Conservation (phyloP, 2,888 invertebrate species). For the Stomorhina lunata region DNA sequence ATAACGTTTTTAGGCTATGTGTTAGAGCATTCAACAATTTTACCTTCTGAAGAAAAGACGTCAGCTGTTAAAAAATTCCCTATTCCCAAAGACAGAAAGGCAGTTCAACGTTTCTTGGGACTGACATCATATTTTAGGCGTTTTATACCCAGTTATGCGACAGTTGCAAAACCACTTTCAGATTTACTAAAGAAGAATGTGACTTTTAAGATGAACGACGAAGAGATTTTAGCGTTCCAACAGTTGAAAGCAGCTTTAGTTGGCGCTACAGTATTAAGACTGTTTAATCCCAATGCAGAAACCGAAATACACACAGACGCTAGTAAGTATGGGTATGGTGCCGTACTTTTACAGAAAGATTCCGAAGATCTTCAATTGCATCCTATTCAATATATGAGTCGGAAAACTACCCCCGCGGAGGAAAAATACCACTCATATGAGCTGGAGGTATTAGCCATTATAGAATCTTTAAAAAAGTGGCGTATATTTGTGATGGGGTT, state of each 20-base stretch:
- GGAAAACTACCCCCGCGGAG: constrained; percentile 54
- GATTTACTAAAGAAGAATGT: constrained; percentile 65
- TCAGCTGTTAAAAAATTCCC: constrained; percentile 55
- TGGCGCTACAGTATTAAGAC: constrained; percentile 16
- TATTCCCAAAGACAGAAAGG: constrained; percentile 52
- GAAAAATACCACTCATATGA: too few species aligned
- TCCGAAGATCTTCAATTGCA: constrained; percentile 47
- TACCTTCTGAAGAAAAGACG: constrained; percentile 49
- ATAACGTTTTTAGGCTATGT: constrained; percentile 64
- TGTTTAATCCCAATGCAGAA: constrained; percentile 54
- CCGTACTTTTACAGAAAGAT: constrained; percentile 61
- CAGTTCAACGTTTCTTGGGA: constrained; percentile 62
- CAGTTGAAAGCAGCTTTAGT: too few species aligned
- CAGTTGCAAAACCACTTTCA: constrained; percentile 73
- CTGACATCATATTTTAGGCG: constrained; percentile 59
- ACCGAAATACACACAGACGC: constrained; percentile 68
- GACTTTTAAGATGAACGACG: constrained; percentile 44
- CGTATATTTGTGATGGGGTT: constrained; percentile 58
- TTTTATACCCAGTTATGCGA: too few species aligned
- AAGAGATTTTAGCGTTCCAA: constrained; percentile 52
- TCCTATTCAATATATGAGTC: constrained; percentile 59
- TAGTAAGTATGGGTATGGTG: constrained; percentile 67
- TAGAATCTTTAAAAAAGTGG: constrained; percentile 69
- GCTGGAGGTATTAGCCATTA: constrained; percentile 68
- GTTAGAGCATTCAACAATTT: constrained; percentile 48